Evolutionary conservation across 2,888 invertebrate genomes (phyloP).

Genomic region (Sisyra terminalis): DNA sequence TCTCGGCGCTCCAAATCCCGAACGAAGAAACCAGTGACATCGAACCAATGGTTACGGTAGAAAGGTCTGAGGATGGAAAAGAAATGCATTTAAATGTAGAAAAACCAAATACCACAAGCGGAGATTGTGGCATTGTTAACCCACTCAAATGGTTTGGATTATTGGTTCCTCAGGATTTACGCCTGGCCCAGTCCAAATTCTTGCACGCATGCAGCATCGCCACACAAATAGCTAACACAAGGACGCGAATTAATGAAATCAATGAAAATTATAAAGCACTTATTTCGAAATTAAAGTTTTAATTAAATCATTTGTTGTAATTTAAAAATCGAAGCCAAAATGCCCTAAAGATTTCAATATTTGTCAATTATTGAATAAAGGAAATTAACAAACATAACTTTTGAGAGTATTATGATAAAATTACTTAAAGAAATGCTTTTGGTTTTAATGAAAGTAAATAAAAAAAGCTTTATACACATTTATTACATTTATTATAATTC

Average conservation of each 20-base stretch:
- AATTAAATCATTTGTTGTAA: background rate
- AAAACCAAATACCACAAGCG: constrained; percentile 24
- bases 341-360: no score
- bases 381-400: no score
- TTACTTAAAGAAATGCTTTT: no score
- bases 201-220: constrained; percentile 47
- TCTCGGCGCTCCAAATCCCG: constrained; percentile 53
- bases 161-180: constrained; percentile 63
- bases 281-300: no score
- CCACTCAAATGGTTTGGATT: constrained; percentile 81
- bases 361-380: no score
- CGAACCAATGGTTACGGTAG: constrained; percentile 26
- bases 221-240: constrained; percentile 52
- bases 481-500: no score
- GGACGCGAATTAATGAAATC: constrained; percentile 34
- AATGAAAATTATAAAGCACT: constrained; percentile 16
- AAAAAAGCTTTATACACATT: background rate
- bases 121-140: constrained; percentile 29
- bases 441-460: no score
- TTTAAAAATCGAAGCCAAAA: no score
- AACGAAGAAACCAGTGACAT: constrained; percentile 39
- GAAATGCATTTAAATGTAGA: constrained; percentile 14
- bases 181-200: constrained; percentile 57
- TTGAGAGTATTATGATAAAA: no score
- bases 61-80: constrained; percentile 19